phyloP scores from a whole-genome alignment of 2,797 vertebrate species.

The Lagocephalus sceleratus region DNA sequence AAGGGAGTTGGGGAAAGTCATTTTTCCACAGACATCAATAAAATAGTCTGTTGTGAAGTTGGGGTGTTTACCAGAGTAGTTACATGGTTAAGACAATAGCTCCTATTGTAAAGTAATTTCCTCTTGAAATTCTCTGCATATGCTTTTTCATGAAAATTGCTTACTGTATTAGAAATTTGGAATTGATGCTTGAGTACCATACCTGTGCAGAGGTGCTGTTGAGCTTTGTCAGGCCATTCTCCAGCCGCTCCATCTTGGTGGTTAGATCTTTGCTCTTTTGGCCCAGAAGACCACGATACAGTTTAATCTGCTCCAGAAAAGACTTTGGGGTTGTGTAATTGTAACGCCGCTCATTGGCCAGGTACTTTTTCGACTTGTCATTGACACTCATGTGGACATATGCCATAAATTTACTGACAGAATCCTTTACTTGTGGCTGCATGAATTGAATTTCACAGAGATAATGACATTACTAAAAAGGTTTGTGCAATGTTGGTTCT shows the following conservation, averaged over 20 bases:
- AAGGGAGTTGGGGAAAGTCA: too few species aligned
- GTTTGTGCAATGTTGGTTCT: constrained; percentile 13
- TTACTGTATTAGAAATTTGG: not conserved
- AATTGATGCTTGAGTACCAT: not conserved
- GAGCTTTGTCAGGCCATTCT: constrained; percentile 91
- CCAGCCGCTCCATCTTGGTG: constrained; percentile 84
- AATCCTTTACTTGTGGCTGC: constrained; percentile 77
- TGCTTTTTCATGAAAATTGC: not conserved
- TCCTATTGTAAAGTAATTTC: too few species aligned
- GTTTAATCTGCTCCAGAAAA: constrained; percentile 93
- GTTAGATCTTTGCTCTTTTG: constrained; percentile 81
- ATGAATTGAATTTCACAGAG: constrained; percentile 10
- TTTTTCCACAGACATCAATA: too few species aligned
- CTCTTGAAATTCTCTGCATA: too few species aligned
- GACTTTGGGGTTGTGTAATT: constrained; percentile 97
- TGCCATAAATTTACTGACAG: constrained; percentile 95
- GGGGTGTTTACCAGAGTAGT: too few species aligned
- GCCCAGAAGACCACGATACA: constrained; percentile 84
- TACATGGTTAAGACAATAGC: too few species aligned
- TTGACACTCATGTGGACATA: constrained; percentile 89
- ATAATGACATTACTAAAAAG: not conserved
- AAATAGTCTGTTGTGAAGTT: too few species aligned
- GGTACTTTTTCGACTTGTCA: constrained; percentile 81
- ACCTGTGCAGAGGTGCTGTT: constrained; percentile 91
- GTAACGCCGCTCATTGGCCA: constrained; percentile 85